These are phyloP conservation scores for Trachelus stipa DNA, from an alignment of 2,888 invertebrate genomes.

Conservation along the genomic window DNA sequence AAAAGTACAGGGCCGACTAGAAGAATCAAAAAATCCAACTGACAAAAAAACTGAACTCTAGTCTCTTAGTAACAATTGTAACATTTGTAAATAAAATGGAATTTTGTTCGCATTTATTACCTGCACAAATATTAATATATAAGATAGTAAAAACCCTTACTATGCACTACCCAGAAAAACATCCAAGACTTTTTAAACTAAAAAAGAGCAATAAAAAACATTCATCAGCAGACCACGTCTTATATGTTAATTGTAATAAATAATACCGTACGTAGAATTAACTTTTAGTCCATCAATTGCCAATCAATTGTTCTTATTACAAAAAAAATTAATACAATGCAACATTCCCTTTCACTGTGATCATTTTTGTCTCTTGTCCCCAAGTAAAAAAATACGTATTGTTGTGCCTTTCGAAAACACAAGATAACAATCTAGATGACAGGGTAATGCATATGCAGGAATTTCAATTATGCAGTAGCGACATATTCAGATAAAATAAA, in stretches of 20 bases:
- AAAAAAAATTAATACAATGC: not conserved
- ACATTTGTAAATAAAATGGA: constrained; percentile 29
- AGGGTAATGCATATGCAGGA: not conserved
- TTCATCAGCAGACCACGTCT: not conserved
- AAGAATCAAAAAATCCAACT: constrained; percentile 7
- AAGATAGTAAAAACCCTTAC: too few relatives aligned
- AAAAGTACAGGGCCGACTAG: not conserved
- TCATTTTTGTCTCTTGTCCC: not conserved
- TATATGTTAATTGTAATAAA: not conserved
- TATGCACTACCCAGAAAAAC: too few relatives aligned
- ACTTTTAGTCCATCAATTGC: not conserved
- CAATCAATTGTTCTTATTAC: not conserved
- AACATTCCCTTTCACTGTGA: not conserved
- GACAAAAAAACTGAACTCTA: constrained; percentile 17
- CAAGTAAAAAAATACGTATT: not conserved
- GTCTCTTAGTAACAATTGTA: constrained; percentile 11
- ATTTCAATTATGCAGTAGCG: not conserved
- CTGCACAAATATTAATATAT: not conserved
- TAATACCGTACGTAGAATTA: not conserved
- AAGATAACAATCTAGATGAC: not conserved
- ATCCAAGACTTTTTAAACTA: not conserved
- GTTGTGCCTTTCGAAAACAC: not conserved
- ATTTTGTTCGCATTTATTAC: not conserved
- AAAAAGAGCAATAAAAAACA: not conserved
- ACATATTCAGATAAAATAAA: not conserved